Evolutionary conservation across 2,113 vertebrate species (phyloP).

Genomic region (Myiozetetes cayanensis): DNA sequence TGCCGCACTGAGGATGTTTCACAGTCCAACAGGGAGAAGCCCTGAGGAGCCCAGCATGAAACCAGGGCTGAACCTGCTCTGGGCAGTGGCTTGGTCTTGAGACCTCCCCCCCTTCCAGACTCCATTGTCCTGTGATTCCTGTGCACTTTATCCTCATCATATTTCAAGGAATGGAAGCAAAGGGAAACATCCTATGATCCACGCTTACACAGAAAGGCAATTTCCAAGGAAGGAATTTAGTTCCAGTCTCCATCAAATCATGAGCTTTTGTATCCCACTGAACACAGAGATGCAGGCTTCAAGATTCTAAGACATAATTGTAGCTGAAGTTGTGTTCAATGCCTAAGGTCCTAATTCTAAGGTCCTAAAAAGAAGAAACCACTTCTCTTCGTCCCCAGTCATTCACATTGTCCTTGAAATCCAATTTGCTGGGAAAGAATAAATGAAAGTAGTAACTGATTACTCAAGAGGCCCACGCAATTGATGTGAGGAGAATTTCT

Average conservation of each 20-base stretch:
- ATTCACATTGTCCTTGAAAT: not conserved
- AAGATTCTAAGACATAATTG: not conserved
- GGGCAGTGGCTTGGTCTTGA: not conserved
- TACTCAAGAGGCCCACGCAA: not conserved
- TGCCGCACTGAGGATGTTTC: accelerated
- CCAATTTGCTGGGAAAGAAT: not conserved
- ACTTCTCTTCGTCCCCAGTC: not conserved
- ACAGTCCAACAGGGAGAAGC: accelerated
- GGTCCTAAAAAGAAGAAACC: not conserved
- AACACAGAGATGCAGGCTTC: not conserved
- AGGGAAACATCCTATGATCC: not conserved
- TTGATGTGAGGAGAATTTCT: not conserved
- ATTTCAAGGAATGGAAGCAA: not conserved
- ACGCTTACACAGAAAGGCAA: not conserved
- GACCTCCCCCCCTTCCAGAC: not conserved
- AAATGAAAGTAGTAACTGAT: not conserved
- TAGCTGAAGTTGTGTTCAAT: not conserved
- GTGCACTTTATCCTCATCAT: not conserved
- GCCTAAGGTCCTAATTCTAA: not conserved
- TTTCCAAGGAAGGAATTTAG: not conserved
- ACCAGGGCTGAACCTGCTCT: not conserved
- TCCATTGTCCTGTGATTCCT: not conserved
- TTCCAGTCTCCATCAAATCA: not conserved
- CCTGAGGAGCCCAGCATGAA: not conserved
- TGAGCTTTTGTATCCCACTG: not conserved